These are phyloP conservation scores for Gyps fulvus DNA, from an alignment of 2,113 vertebrate species.

Conservation along the genomic window DNA sequence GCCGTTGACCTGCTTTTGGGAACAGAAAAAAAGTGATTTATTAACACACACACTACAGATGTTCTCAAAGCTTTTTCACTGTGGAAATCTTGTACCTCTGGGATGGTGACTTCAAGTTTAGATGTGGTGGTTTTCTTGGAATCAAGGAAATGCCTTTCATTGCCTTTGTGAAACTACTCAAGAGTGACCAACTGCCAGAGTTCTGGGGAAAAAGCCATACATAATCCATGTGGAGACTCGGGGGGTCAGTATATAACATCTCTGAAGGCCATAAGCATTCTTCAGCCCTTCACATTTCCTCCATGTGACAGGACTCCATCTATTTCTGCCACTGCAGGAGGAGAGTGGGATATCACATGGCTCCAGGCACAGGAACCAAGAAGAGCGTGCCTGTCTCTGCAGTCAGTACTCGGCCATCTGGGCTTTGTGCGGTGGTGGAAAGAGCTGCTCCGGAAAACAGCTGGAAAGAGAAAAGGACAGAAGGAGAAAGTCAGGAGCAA, in stretches of 20 bases:
- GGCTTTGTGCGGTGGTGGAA: background rate
- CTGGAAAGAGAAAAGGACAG: background rate
- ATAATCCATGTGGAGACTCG: background rate
- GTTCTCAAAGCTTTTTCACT: background rate
- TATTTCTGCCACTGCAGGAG: background rate
- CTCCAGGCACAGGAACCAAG: background rate
- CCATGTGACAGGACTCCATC: background rate
- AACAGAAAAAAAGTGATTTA: background rate
- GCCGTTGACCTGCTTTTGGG: background rate
- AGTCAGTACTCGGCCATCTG: background rate
- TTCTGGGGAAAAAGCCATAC: background rate
- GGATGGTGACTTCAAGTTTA: background rate
- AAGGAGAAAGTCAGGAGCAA: background rate
- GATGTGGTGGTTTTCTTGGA: background rate
- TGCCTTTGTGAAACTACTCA: background rate
- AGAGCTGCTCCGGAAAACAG: slow-evolving; percentile 5
- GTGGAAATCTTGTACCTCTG: background rate
- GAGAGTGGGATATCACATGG: background rate
- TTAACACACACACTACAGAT: background rate
- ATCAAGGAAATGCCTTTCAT: background rate
- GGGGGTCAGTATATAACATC: background rate
- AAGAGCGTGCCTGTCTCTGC: background rate
- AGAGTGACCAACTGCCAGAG: background rate
- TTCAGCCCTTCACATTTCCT: background rate
- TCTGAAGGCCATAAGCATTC: background rate